phyloP scores from a whole-genome alignment of 2,113 vertebrate genomes.

The Accipiter cooperii region DNA sequence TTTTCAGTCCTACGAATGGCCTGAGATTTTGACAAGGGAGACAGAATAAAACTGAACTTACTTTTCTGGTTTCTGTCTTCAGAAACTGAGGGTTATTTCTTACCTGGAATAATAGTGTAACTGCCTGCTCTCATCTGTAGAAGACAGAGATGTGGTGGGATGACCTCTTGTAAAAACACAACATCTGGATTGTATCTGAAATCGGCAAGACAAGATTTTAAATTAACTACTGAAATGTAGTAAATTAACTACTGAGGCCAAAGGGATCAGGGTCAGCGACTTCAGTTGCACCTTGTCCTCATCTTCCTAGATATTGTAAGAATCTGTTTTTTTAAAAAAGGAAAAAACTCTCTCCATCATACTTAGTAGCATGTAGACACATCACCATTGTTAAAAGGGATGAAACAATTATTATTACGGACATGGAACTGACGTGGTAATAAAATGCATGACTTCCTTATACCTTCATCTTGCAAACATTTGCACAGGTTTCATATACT shows the following conservation, averaged over 20 bases:
- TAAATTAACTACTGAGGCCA: background rate
- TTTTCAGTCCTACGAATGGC: background rate
- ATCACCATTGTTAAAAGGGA: background rate
- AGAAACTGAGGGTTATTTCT: background rate
- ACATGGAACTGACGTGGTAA: background rate
- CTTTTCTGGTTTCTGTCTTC: background rate
- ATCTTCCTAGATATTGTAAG: background rate
- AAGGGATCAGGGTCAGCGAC: background rate
- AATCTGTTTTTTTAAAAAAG: background rate
- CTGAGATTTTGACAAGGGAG: background rate
- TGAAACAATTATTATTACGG: background rate
- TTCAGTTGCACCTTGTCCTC: background rate
- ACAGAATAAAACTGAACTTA: background rate
- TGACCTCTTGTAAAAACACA: conserved; percentile 91
- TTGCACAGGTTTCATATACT: background rate
- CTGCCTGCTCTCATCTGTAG: conserved; percentile 82
- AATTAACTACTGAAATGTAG: background rate
- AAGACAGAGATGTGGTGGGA: conserved; percentile 77
- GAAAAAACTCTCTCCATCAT: background rate
- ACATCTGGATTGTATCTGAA: conserved; percentile 90
- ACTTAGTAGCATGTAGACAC: background rate
- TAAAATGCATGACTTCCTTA: background rate
- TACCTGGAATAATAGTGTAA: conserved; percentile 88
- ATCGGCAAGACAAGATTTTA: background rate
- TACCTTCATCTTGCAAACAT: background rate